phyloP scores from a whole-genome alignment of 30 jellyfish, hydroid and myxozoan genomes.

The Nemopilema nomurai region DNA sequence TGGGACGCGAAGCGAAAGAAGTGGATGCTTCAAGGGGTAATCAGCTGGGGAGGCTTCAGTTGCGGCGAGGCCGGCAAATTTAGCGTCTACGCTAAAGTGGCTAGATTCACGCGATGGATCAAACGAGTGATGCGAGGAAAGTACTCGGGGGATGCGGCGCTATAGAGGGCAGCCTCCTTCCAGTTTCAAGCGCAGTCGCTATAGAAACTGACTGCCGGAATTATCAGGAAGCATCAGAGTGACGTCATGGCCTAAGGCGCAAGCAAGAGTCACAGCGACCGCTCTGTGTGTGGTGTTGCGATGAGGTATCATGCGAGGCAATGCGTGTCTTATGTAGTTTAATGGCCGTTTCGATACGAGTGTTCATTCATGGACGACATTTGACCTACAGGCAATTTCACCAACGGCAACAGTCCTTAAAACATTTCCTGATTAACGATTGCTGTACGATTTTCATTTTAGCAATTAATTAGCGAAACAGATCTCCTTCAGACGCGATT shows the following conservation, averaged over 20 bases:
- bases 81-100: conserved; percentile 93
- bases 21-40: conserved; percentile 94
- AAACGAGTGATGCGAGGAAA: conserved; percentile 34
- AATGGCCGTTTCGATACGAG: background rate
- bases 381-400: background rate
- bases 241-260: too few relatives aligned
- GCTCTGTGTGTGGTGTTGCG: too few relatives aligned
- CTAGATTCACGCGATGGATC: conserved; percentile 82
- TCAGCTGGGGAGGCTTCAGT: conserved; percentile 93
- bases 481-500: background rate
- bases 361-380: background rate
- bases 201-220: background rate
- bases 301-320: background rate
- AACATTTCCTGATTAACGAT: background rate
- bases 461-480: background rate
- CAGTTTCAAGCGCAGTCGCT: background rate
- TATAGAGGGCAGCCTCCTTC: background rate
- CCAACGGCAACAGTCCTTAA: background rate
- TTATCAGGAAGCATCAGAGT: too few relatives aligned
- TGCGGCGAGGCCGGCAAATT: conserved; percentile 94
- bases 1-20: conserved; percentile 77
- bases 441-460: background rate
- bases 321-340: background rate
- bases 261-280: too few relatives aligned
- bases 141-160: background rate